A percentile compares a stretch with the other conserved stretches of the same genome.
Conservation (phyloP, 1,140 invertebrate genomes). For the Lasaia peninsularis region DNA sequence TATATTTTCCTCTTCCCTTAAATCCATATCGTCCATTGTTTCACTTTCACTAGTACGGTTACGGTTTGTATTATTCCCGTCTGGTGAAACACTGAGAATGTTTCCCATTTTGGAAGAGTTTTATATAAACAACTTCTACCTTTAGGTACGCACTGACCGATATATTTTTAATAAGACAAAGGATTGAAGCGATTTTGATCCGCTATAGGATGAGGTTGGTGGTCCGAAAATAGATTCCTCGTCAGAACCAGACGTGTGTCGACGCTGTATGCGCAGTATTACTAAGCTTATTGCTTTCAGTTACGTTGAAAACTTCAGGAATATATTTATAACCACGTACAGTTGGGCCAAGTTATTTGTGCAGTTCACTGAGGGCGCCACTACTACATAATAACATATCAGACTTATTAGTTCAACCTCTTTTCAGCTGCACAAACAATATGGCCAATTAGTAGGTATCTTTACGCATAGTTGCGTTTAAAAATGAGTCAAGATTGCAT, state of each 20-base stretch:
- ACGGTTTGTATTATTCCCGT: constrained; percentile 27
- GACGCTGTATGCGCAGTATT: constrained; percentile 47
- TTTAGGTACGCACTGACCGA: constrained; percentile 53
- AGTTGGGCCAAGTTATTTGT: no score
- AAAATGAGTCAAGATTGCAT: no score
- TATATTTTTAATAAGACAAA: constrained; percentile 70
- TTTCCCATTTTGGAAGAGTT: constrained; percentile 73
- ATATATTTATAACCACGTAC: constrained; percentile 1
- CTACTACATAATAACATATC: no score
- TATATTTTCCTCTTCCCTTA: constrained; percentile 30
- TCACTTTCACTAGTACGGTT: constrained; percentile 46
- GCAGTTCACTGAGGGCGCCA: no score
- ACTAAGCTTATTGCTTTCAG: constrained; percentile 27
- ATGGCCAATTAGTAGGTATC: no score
- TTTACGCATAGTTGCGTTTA: no score
- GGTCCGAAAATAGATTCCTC: constrained; percentile 65
- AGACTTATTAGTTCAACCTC: no score
- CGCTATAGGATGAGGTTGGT: constrained; percentile 43
- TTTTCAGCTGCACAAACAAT: no score
- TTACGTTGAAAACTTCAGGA: constrained; percentile 6
- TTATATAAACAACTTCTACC: constrained; percentile 58
- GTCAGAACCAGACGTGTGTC: constrained; percentile 62
- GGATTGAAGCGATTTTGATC: constrained; percentile 54
- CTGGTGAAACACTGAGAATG: constrained; percentile 51
- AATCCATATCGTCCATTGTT: constrained; percentile 44